Evolutionary conservation across 2,888 invertebrate species (phyloP).

Genomic region (Phorcus lineatus): DNA sequence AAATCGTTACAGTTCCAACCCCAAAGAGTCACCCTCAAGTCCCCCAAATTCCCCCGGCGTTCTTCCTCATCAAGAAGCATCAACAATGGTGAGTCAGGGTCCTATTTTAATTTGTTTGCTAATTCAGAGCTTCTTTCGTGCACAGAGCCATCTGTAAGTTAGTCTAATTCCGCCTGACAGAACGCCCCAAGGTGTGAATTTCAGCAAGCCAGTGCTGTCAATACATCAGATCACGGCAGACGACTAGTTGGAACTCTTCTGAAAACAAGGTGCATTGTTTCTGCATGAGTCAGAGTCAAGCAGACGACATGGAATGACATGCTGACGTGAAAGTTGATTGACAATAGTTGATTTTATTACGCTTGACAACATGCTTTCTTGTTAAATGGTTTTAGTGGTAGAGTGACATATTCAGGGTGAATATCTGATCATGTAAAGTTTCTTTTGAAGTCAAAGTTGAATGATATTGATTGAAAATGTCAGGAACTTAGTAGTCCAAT

Average conservation of each 20-base stretch:
- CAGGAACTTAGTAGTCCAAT: too few species aligned
- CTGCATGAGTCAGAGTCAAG: neutral
- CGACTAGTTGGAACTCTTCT: neutral
- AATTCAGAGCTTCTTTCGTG: neutral
- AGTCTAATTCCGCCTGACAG: neutral
- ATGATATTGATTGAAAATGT: too few species aligned
- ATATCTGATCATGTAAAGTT: too few species aligned
- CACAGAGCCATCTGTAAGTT: neutral
- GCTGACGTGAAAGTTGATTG: too few species aligned
- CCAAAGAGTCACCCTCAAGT: neutral
- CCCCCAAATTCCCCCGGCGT: neutral
- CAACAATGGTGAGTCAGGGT: constrained; percentile 10
- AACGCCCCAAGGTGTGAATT: neutral
- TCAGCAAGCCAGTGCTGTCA: neutral
- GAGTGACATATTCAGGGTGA: too few species aligned
- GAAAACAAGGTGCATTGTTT: neutral
- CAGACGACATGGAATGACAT: neutral
- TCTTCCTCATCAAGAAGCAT: neutral
- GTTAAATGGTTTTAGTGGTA: too few species aligned
- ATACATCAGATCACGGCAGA: neutral
- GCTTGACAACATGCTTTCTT: too few species aligned
- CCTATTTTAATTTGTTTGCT: neutral
- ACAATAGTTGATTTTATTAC: too few species aligned
- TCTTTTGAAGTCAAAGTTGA: too few species aligned
- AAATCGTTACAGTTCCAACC: neutral